A percentile compares a stretch with the other conserved stretches of the same genome.
Evolutionary conservation across 2,797 vertebrate genomes (phyloP).

Genomic region (Phalanger gymnotis): DNA sequence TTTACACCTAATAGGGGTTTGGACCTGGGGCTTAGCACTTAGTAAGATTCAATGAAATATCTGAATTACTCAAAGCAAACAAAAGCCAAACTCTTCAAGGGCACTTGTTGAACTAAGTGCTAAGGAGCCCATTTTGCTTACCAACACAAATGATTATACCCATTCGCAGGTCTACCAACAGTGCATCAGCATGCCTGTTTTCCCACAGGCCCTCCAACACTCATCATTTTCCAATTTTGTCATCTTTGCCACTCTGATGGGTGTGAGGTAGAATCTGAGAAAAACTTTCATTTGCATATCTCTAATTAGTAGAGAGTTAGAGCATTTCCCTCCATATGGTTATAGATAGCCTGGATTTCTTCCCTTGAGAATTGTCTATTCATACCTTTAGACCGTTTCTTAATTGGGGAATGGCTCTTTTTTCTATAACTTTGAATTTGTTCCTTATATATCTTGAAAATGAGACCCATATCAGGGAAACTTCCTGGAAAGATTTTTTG

Average conservation of each 20-base stretch:
- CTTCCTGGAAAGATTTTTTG: neutral
- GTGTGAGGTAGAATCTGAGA: neutral
- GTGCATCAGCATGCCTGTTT: neutral
- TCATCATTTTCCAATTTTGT: neutral
- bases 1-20: too few species aligned
- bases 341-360: neutral
- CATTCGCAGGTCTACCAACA: neutral
- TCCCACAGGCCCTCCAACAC: neutral
- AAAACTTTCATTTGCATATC: neutral
- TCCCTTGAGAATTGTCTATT: neutral
- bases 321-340: neutral
- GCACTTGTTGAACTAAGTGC: too few species aligned
- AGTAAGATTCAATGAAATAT: too few species aligned
- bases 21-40: too few species aligned
- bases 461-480: neutral
- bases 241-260: neutral
- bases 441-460: neutral
- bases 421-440: neutral
- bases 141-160: too few species aligned
- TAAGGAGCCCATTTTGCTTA: too few species aligned
- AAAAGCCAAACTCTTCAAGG: too few species aligned
- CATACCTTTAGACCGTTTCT: neutral
- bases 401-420: neutral
- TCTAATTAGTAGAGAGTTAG: neutral
- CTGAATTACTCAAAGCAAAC: too few species aligned